Base-by-base conservation (phyloP, 2,797 vertebrate genomes). In the Paedocypris micromegethes region DNA sequence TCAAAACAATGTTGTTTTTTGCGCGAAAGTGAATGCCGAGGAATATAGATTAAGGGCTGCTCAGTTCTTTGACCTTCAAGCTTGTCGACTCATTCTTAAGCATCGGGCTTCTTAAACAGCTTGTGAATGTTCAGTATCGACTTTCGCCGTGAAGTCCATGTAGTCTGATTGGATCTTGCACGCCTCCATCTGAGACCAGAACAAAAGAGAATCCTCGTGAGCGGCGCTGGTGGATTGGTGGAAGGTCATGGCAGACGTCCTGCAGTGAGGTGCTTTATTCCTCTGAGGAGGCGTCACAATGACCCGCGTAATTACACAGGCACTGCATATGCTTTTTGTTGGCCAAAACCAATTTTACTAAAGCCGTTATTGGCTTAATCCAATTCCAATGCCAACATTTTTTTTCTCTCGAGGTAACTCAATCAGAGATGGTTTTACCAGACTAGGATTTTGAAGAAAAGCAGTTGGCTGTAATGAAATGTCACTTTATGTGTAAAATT, bases 91-190 rank as follows among this genome's bases (percentile, higher is more conserved):
- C 23, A 55, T 71, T 64, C 76, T 77, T 75, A 73, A 70, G 57
- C 66, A 67, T 65, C 60, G 50, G 60, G 58, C 57, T 60, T 63
- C 75, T 77, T 75, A 61, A 77, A 72, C 67, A 62, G 70, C 66
- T 70, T 66, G 56, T 64, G 62, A 76, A 72, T 76, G 59, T 58
- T 60, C 23, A 58, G 44, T 65, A 72, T 74, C 53, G 77, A 67
- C 66, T 75, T 61, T 64, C 39, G 59, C 57, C 5, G 50, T 44
- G 57, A 67, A 59, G 62, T n/a, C 44, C 50, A 37, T 65, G 62
- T 47, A 70, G 63, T 66, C 58, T 62, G 45, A 45, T 66, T 67
- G 51, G 43, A 60, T 64, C 58, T 62, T 70, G 63, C 65, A 23
- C 45, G 2, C 4, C 63, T 56, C 39, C 62, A 65, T 66, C 62